These are phyloP conservation scores for Drosophila santomea DNA, from an alignment of 1,140 invertebrate genomes.

Conservation along the genomic window DNA sequence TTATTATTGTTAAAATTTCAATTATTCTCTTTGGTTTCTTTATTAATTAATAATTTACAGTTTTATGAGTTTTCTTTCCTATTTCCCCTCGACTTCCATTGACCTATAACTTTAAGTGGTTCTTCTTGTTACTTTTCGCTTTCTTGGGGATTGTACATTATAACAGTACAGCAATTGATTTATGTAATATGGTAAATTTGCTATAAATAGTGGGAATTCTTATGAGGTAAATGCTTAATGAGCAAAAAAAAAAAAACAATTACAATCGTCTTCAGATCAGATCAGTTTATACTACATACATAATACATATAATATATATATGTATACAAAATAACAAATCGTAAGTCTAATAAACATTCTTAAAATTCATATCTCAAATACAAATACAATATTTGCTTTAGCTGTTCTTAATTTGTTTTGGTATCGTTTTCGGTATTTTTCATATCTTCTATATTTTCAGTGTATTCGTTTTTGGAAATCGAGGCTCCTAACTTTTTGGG, in stretches of 20 bases:
- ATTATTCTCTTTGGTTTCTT: slow-evolving; percentile 50
- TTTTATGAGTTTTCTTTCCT: slow-evolving; percentile 50
- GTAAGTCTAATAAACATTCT: slow-evolving; percentile 80
- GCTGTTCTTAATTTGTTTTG: slow-evolving; percentile 27
- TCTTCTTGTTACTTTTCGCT: slow-evolving; percentile 16
- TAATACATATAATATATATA: slow-evolving; percentile 61
- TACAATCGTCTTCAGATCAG: slow-evolving; percentile 56
- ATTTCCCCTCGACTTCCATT: slow-evolving; percentile 1
- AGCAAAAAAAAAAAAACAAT: slow-evolving; percentile 69
- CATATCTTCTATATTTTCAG: slow-evolving; percentile 2
- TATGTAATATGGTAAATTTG: slow-evolving; percentile 77
- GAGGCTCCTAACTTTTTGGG: slow-evolving; percentile 17
- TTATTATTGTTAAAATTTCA: slow-evolving; percentile 81
- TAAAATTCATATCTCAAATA: slow-evolving; percentile 81
- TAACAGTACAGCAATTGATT: slow-evolving; percentile 76
- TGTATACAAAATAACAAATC: slow-evolving; percentile 81
- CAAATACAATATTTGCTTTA: slow-evolving; percentile 56
- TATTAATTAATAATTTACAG: slow-evolving; percentile 76
- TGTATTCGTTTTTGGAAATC: slow-evolving; percentile 17
- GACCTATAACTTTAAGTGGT: slow-evolving; percentile 11
- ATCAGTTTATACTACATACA: slow-evolving; percentile 75
- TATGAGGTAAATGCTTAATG: slow-evolving; percentile 79
- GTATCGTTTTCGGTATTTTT: slow-evolving; percentile 1
- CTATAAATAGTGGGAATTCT: slow-evolving; percentile 80
- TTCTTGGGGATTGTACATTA: slow-evolving; percentile 59